Evolutionary conservation across 92 coral and sea anemone species (phyloP), one percentile per base, ranked within the genome.

Genomic region (Porites divaricata): DNA sequence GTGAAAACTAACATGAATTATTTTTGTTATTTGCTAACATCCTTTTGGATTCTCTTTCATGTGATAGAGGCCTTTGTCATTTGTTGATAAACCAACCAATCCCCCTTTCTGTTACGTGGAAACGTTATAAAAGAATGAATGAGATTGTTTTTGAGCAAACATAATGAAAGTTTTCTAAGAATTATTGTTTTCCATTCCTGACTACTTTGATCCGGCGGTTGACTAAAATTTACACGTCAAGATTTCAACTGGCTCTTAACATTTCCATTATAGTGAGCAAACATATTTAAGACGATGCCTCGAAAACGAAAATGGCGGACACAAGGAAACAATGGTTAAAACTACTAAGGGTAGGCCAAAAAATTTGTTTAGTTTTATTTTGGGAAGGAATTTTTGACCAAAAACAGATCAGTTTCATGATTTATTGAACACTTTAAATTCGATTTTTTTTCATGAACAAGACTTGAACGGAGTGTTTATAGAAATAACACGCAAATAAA

Each of bases 41-140:
- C 76, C 28, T 24, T 21, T 26, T 11, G 26, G 48, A 24, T n/a
- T 23, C 25, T 73, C 51, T 20, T 70, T 75, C 51, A 59, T 26
- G 57, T 35, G 67, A 75, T 53, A n/a, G 79, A 56, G 77, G 20
- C 75, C 68, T 67, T 67, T 68, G 76, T 53, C 76, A 80, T 22
- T 69, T 26, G 64, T n/a, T 19, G 76, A 41, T 41, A 69, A 80
- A 80, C 22, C 45, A 80, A 80, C 15, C 26, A 56, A n/a, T 80
- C 13, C 52, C 17, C 8, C 61, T 23, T 57, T 56, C 49, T 35
- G 67, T 56, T 69, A n/a, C 67, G 28, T 48, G 67, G 76, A 80
- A 22, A 69, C 56, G 12, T 28, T 8, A n/a, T 2, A 26, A 69
- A 80, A 51, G 15, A 56, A 41, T 49, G 35, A 19, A 52, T 22